These are phyloP conservation scores for Acrocephalus kingi DNA, from an alignment of 2,113 vertebrate species.

Conservation along the genomic window DNA sequence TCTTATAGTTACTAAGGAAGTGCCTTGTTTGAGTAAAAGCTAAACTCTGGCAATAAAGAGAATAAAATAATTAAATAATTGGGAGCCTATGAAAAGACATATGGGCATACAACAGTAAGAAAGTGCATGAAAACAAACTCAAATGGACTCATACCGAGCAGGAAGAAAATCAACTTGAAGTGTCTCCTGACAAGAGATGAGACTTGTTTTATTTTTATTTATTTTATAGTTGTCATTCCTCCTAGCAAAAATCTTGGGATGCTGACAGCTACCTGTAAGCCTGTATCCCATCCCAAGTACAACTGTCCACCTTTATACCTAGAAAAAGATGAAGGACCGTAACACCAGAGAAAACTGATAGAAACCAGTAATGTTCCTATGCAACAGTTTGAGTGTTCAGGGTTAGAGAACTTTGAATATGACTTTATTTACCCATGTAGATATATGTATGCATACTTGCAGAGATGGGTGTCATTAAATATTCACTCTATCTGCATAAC, in stretches of 20 bases:
- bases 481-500: background rate
- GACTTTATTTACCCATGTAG: background rate
- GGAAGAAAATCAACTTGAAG: background rate
- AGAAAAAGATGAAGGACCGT: background rate
- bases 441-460: background rate
- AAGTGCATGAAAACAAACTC: background rate
- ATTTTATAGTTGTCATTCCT: background rate
- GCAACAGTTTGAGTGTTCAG: background rate
- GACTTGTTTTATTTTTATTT: background rate
- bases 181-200: background rate
- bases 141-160: background rate
- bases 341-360: background rate
- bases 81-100: background rate
- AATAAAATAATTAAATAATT: background rate
- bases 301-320: background rate
- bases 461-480: accelerated
- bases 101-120: background rate
- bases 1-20: background rate
- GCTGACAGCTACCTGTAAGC: background rate
- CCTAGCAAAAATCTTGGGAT: background rate
- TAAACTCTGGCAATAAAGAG: background rate
- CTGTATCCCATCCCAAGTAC: background rate
- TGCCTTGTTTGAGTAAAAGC: background rate
- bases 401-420: background rate
- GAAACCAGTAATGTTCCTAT: background rate